These are phyloP conservation scores for Blastomussa wellsi DNA, from an alignment of 92 coral and sea anemone genomes.

Conservation along the genomic window DNA sequence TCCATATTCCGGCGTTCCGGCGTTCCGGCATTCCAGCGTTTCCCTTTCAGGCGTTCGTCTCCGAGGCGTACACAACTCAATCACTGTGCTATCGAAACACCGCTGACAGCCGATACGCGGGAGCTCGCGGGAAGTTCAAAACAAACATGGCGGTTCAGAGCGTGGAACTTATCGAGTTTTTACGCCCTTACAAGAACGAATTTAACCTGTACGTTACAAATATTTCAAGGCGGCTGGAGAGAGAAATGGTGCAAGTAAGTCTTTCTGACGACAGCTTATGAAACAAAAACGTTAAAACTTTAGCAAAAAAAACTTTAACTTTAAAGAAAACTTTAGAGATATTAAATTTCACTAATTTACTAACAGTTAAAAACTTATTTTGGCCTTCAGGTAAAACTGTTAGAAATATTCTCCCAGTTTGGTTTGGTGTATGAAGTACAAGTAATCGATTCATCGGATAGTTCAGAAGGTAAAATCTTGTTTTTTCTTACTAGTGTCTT, in stretches of 20 bases:
- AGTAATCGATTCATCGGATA: constrained; percentile 66
- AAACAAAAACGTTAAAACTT: not conserved
- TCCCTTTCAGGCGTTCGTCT: too few species aligned
- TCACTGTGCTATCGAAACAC: not conserved
- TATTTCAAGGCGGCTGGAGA: constrained; percentile 57
- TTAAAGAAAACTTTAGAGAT: too few species aligned
- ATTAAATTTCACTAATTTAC: too few species aligned
- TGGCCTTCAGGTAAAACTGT: constrained; percentile 54
- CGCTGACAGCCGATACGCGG: not conserved
- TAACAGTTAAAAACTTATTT: not conserved
- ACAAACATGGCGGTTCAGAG: constrained; percentile 43
- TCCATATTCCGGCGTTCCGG: too few species aligned
- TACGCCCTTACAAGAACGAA: constrained; percentile 71
- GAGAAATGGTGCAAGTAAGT: constrained; percentile 71
- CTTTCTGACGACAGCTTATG: not conserved
- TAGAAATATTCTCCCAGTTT: constrained; percentile 68
- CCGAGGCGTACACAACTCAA: not conserved
- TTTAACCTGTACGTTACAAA: constrained; percentile 77
- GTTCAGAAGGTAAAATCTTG: constrained; percentile 47
- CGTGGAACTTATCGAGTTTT: constrained; percentile 78
- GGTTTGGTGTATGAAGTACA: constrained; percentile 81
- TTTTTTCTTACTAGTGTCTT: not conserved
- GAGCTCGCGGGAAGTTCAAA: constrained; percentile 12
- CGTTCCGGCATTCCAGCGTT: too few species aligned
- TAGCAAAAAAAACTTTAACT: too few species aligned